Evolutionary conservation across 2,113 vertebrate species (phyloP), one percentile per base, ranked within the genome.

Genomic region (Prionailurus bengalensis): DNA sequence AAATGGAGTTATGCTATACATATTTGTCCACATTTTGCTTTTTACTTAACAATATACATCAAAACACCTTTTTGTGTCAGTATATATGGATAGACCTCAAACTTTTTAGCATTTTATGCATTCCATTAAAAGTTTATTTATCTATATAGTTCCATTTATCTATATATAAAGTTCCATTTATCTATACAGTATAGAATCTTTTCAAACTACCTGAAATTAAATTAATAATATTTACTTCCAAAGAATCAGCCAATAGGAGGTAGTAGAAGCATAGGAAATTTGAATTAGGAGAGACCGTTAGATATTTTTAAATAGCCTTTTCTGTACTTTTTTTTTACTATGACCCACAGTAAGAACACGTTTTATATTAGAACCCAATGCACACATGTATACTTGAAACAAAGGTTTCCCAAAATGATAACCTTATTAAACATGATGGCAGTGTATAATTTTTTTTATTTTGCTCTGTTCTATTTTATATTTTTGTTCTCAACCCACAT

Each of bases 381-480:
- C 48, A 91, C 65, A 29, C 48, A 81, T 55, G 42, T 53, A 42
- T 31, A 70, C 17, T 70, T 65, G 33, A 70, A 82, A 91, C 48
- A 91, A 81, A 81, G 63, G 8, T 91, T 91, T 91, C 27, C n/a
- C 36, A 70, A 71, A 94, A 80, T 80, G 15, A 21, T 80, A 71
- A 65, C 76, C 11, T 58, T 48, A 48, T 39, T 70, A 68, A 94
- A 27, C 9, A 1, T 53, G 36, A 87, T 70, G 73, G 29, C 63
- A 61, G 29, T 94, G 70, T 88, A 58, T 55, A 65, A 58, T 48
- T 93, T 93, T 48, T 93, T 93, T 48, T 93, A 65, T 76, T 76
- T 14, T 65, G 31, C 27, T 89, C 13, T 51, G 4, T n/a, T 78
- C 55, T 63, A 29, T 74, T 87, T 61, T 74, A 48, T 74, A 11